Percentiles rank a stretch among this genome's conserved stretches.
These are phyloP conservation scores for Drosophila pandora DNA, from an alignment of 1,140 invertebrate genomes.

Conservation along the genomic window DNA sequence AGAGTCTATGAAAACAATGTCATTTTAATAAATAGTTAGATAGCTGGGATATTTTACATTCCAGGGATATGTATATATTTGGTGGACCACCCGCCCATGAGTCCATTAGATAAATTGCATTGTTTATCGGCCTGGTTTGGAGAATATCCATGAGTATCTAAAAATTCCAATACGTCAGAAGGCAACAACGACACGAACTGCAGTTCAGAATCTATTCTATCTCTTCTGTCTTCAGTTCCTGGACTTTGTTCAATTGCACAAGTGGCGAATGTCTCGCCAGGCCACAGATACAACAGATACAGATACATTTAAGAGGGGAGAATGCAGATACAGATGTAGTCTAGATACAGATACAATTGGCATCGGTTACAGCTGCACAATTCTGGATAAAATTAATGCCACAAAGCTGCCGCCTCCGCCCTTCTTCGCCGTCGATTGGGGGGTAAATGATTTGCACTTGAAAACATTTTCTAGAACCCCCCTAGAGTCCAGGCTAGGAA, in stretches of 20 bases:
- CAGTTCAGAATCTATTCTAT: background rate
- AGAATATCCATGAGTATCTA: constrained; percentile 14
- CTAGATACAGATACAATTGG: constrained; percentile 59
- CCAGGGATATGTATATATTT: constrained; percentile 1
- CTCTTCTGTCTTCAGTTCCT: constrained; percentile 27
- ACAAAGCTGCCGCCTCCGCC: constrained; percentile 31
- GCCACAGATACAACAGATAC: constrained; percentile 31
- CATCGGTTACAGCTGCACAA: constrained; percentile 77
- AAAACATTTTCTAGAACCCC: constrained; percentile 42
- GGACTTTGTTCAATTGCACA: constrained; percentile 55
- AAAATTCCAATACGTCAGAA: constrained; percentile 37
- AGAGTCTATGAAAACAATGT: background rate
- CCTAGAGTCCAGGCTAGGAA: constrained; percentile 20
- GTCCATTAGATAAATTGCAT: constrained; percentile 52
- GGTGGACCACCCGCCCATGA: constrained; percentile 28
- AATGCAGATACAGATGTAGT: constrained; percentile 10
- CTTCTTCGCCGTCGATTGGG: constrained; percentile 36
- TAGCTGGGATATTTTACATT: constrained; percentile 11
- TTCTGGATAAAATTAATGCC: constrained; percentile 79
- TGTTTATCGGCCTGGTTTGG: constrained; percentile 37
- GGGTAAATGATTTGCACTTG: constrained; percentile 65
- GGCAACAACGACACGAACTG: constrained; percentile 24
- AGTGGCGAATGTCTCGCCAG: constrained; percentile 50
- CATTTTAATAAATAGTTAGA: background rate
- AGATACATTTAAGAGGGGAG: constrained; percentile 9